Evolutionary conservation across 1,140 invertebrate genomes (phyloP), one percentile per base, ranked within the genome.

Genomic region (Drosophila asahinai): DNA sequence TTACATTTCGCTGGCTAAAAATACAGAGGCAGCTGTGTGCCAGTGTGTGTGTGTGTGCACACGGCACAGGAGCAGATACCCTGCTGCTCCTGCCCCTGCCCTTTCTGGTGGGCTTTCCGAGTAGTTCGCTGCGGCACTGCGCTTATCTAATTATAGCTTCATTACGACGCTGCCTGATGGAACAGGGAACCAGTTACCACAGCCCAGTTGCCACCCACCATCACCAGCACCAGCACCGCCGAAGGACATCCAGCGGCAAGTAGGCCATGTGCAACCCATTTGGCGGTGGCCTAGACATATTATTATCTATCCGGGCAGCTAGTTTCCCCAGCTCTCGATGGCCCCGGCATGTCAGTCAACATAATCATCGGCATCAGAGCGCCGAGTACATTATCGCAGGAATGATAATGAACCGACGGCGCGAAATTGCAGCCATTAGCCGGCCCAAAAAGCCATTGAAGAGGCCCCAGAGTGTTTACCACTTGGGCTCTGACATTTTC

Each of bases 101-200:
- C 27, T 15, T 17, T 38, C 38, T 25, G 6, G 38, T 25, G 15
- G 45, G 38, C 43, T 58, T 19, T 17, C 64, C 61, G 49, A 76
- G 74, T 81, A 77, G 73, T 67, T 82, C 55, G 54, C 36, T 75
- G 45, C 58, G 79, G 48, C 71, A 72, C 70, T 82, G 80, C 73
- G 82, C 84, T 87, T 83, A 87, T 87, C 84, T 87, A 87, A 87
- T 87, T 89, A 87, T 87, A 87, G 84, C 84, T 89, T 89, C 84
- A 87, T 87, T 87, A 87, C 77, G 47, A 63, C 51, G 19, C 68
- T 61, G 67, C 54, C 67, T 73, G 71, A 73, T 73, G 67, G 71
- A 62, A 80, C 64, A 80, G 61, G 71, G 75, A 61, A 66, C 73
- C 57, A 57, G 54, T 57, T 57, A 57, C 54, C 19, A 68, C 49